Conservation (phyloP, 2,888 invertebrate species). For the Hyposoter dolosus region DNA sequence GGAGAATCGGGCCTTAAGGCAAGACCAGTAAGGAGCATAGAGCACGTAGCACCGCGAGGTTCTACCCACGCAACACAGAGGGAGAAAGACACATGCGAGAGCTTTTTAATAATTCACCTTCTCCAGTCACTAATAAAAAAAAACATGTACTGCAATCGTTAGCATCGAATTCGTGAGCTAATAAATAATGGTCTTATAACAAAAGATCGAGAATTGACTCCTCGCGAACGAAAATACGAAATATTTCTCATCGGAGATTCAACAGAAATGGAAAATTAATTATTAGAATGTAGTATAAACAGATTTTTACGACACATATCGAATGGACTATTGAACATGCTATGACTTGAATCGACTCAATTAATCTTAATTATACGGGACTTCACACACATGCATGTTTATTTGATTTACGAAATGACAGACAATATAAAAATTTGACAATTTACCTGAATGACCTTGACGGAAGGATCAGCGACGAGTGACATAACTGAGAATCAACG, state of each 20-base stretch:
- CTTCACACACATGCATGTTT: neutral
- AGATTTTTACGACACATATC: neutral
- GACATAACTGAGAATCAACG: conserved; percentile 78
- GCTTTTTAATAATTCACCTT: conserved; percentile 26
- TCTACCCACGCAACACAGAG: conserved; percentile 43
- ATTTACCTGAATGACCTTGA: conserved; percentile 72
- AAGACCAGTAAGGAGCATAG: conserved; percentile 6
- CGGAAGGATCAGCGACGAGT: conserved; percentile 74
- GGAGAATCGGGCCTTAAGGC: conserved; percentile 17
- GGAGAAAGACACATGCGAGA: conserved; percentile 35
- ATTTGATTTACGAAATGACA: conserved; percentile 2
- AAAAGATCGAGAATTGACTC: neutral
- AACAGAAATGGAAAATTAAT: neutral
- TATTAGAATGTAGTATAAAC: conserved; percentile 4
- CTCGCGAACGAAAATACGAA: neutral
- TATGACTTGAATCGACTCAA: neutral
- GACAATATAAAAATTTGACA: neutral
- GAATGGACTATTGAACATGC: neutral
- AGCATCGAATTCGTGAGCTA: neutral
- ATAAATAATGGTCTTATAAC: neutral
- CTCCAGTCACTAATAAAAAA: conserved; percentile 14
- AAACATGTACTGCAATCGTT: conserved; percentile 5
- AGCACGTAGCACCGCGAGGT: conserved; percentile 38
- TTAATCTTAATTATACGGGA: neutral
- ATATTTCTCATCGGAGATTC: neutral